Conservation (phyloP, 2,888 invertebrate genomes). For the Drosophila anomelani region DNA sequence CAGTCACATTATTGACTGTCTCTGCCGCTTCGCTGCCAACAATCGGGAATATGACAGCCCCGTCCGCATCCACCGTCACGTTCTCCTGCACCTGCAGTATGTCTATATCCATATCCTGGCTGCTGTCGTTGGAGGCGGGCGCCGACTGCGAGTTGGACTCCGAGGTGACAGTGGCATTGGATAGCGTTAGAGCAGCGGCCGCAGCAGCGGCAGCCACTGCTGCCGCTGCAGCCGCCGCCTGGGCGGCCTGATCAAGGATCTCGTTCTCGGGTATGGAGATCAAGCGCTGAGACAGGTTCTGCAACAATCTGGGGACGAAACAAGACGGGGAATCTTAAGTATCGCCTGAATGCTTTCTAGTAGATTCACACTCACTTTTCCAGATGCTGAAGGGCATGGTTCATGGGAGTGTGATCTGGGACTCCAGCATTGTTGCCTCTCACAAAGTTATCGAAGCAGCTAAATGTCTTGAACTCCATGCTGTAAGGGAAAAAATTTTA, state of each 20-base stretch:
- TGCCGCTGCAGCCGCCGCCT: conserved; percentile 83
- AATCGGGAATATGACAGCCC: conserved; percentile 81
- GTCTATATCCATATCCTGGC: conserved; percentile 87
- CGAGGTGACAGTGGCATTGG: conserved; percentile 67
- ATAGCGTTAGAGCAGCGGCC: conserved; percentile 75
- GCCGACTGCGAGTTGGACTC: conserved; percentile 66
- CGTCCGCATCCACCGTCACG: conserved; percentile 84
- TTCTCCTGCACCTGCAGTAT: conserved; percentile 86
- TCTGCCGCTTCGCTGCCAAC: conserved; percentile 45
- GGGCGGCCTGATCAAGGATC: conserved; percentile 85
- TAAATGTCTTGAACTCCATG: conserved; percentile 93
- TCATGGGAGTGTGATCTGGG: conserved; percentile 91
- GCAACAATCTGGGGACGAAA: conserved; percentile 85
- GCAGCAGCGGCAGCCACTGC: conserved; percentile 80
- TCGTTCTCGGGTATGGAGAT: conserved; percentile 87
- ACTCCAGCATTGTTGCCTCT: conserved; percentile 92
- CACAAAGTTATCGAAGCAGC: conserved; percentile 95
- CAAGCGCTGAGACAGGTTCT: conserved; percentile 86
- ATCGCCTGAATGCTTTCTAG: not conserved
- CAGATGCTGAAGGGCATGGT: conserved; percentile 90
- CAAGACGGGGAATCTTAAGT: not conserved
- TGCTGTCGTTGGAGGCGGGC: conserved; percentile 76
- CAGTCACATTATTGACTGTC: conserved; percentile 51
- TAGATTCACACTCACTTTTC: conserved; percentile 86
- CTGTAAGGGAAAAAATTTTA: conserved; percentile 83